Percentiles rank a stretch among this genome's conserved stretches.
These are phyloP conservation scores for Nemotelus pantherinus DNA, from an alignment of 2,888 invertebrate species.

Conservation along the genomic window DNA sequence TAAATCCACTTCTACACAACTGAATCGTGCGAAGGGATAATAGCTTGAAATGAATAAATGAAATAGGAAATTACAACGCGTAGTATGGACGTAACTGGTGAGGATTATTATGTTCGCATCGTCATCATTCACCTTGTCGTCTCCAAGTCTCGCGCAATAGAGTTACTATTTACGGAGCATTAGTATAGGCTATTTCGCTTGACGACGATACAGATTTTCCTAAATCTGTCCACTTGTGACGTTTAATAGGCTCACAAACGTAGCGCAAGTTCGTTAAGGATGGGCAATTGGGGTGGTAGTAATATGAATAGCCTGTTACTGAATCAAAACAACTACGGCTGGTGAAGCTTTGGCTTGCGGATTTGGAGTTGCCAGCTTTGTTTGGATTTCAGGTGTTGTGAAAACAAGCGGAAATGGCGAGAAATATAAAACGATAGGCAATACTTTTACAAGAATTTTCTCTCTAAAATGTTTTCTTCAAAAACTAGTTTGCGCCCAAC, in stretches of 20 bases:
- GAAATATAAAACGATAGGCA: too few species aligned
- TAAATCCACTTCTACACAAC: slow-evolving; percentile 8
- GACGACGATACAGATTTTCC: too few species aligned
- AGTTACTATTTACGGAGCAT: too few species aligned
- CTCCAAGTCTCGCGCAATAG: too few species aligned
- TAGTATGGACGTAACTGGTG: neutral
- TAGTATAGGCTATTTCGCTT: too few species aligned
- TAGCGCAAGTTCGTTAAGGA: neutral
- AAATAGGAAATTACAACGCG: slow-evolving; percentile 1
- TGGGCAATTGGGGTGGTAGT: neutral
- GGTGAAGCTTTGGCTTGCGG: too few species aligned
- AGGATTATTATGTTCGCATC: slow-evolving; percentile 12
- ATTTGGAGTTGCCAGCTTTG: neutral
- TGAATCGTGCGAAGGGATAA: slow-evolving; percentile 11
- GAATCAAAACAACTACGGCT: neutral
- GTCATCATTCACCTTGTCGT: slow-evolving; percentile 7
- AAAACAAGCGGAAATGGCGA: too few species aligned
- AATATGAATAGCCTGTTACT: neutral
- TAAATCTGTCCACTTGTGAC: neutral
- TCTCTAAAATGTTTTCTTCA: too few species aligned
- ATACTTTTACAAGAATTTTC: too few species aligned
- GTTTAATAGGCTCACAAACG: too few species aligned
- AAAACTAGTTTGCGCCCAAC: too few species aligned
- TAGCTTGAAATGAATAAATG: slow-evolving; percentile 28
- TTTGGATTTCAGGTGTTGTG: neutral